Evolutionary conservation across 2,113 vertebrate species (phyloP), one percentile per base, ranked within the genome.

Genomic region (Rhynchopsitta pachyrhyncha): DNA sequence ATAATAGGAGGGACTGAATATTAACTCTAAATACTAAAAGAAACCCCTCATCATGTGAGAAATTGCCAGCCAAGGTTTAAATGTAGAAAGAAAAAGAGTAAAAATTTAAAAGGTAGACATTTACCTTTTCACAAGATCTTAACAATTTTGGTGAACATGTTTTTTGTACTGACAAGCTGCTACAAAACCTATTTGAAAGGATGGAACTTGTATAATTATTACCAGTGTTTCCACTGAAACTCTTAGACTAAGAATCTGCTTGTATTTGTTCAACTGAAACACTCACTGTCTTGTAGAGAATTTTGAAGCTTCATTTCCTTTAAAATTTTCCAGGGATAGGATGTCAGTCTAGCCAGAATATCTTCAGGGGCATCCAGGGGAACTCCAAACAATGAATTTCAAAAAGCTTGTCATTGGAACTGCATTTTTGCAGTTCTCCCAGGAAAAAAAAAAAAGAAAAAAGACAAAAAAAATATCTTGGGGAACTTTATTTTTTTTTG

Each of bases 291-390:
- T 74, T 73, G 22, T 66, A 73, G 78, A 82, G 90, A 90, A 49
- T 2, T 37, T 37, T 69, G 66, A 91, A 85, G 89, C 67, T 92
- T 85, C 83, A 91, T 85, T 95, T 91, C 81, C 84, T 74, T 85
- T 49, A 82, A 78, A 82, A 82, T 64, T 95, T 96, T 84, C 86
- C 28, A 66, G 86, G 31, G 70, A 91, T 15, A 27, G 66, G 29
- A 57, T 82, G 70, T 64, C 81, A 95, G 35, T 29, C 44, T 44
- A 91, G 52, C 84, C 74, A 90, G 44, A 64, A 82, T 37, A 31
- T 19, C 70, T 22, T 41, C 37, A 31, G 46, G 64, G 47, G 13
- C 5, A 47, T 35, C 35, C 7, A 76, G n/a, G 47, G 44, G 55
- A 55, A 55, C 15, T 71, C 73, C 73, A 79, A 82, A 88, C 18